These are phyloP conservation scores for Eupithecia subumbrata DNA, from an alignment of 2,888 invertebrate genomes.

Conservation along the genomic window DNA sequence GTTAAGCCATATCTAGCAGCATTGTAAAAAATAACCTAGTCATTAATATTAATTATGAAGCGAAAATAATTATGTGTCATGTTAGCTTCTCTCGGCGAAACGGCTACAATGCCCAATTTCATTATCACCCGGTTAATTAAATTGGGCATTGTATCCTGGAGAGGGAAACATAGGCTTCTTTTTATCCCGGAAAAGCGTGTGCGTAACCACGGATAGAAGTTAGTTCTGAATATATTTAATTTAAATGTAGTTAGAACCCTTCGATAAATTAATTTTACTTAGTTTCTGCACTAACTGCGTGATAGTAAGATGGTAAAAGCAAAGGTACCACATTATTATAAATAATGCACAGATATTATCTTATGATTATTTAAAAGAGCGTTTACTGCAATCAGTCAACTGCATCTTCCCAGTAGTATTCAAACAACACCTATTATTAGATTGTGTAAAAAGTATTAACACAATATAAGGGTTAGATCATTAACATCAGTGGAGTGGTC, in stretches of 20 bases:
- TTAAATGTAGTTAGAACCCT: background rate
- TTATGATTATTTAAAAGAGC: slow-evolving; percentile 19
- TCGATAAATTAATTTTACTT: background rate
- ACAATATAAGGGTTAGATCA: slow-evolving; percentile 28
- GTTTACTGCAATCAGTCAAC: slow-evolving; percentile 44
- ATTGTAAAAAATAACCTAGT: background rate
- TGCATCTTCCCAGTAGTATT: slow-evolving; percentile 42
- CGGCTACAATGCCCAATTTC: background rate
- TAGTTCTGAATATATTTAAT: background rate
- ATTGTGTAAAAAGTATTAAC: slow-evolving; percentile 28
- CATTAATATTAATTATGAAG: background rate
- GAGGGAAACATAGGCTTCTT: background rate
- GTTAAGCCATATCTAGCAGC: background rate
- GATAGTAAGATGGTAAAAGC: background rate
- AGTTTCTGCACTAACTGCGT: background rate
- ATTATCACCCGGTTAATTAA: background rate
- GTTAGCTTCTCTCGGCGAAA: background rate
- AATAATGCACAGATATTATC: background rate
- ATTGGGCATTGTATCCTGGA: background rate
- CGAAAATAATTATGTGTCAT: background rate
- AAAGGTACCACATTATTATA: background rate
- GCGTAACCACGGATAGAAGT: background rate
- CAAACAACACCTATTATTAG: slow-evolving; percentile 40
- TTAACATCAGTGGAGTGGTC: slow-evolving; percentile 31
- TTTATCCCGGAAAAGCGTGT: background rate